Percentiles rank a stretch among this genome's conserved stretches.
Evolutionary conservation across 2,797 vertebrate genomes (phyloP).

Genomic region (Dermochelys coriacea): DNA sequence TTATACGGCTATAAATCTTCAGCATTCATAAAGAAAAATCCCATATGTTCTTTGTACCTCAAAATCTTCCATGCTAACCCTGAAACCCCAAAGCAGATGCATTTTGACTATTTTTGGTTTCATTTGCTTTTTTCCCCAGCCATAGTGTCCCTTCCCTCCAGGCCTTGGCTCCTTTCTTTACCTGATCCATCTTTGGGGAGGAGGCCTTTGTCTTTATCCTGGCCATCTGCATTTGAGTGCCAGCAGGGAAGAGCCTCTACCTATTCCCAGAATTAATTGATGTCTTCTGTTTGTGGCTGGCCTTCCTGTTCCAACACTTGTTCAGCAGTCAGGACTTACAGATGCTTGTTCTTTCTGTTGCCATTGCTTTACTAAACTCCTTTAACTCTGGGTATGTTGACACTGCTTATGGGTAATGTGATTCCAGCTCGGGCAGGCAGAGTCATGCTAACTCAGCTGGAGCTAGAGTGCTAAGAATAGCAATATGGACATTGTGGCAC

Average conservation of each 20-base stretch:
- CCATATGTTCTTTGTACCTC: not conserved
- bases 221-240: not conserved
- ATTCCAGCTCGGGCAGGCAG: not conserved
- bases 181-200: not conserved
- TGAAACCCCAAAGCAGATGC: not conserved
- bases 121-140: not conserved
- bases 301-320: not conserved
- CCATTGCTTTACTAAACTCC: not conserved
- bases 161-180: not conserved
- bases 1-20: not conserved
- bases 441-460: not conserved
- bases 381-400: not conserved
- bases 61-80: not conserved
- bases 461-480: not conserved
- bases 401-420: not conserved
- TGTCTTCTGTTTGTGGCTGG: not conserved
- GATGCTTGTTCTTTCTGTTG: not conserved
- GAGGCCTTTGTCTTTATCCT: not conserved
- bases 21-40: not conserved
- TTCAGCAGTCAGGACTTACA: rapidly evolving
- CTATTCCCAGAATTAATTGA: not conserved
- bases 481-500: not conserved
- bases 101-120: not conserved
- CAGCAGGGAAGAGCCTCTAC: not conserved
- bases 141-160: not conserved